These are phyloP conservation scores for Myocastor coypus DNA, from an alignment of 2,113 vertebrate genomes.

Conservation along the genomic window DNA sequence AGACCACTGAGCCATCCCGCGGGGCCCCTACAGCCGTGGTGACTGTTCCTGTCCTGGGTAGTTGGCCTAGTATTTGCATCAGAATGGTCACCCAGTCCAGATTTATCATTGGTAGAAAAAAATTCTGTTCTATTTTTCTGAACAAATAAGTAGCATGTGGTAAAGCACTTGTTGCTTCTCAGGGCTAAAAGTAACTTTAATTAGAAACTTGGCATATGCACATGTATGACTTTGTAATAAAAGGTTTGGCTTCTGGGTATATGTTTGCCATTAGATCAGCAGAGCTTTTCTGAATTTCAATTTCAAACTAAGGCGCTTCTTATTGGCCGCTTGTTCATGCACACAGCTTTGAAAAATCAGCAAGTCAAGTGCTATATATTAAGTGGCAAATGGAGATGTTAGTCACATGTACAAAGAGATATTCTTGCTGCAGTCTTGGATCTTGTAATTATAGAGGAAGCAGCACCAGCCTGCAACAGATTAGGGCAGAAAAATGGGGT, in stretches of 20 bases:
- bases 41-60: neutral
- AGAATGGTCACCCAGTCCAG: neutral
- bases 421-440: neutral
- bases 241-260: neutral
- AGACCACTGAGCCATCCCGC: no score
- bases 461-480: neutral
- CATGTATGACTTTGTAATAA: neutral
- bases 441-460: neutral
- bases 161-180: neutral
- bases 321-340: neutral
- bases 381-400: neutral
- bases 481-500: neutral
- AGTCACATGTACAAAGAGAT: neutral
- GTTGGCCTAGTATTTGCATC: neutral
- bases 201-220: neutral
- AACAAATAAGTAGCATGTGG: neutral
- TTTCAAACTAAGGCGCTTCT: conserved; percentile 28
- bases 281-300: conserved; percentile 20
- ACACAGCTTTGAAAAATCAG: conserved; percentile 12
- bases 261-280: neutral
- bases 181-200: neutral
- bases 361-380: neutral
- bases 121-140: conserved; percentile 36
- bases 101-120: conserved; percentile 22
- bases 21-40: neutral